phyloP scores from a whole-genome alignment of 2,113 vertebrate genomes.

The Gambusia holbrooki region DNA sequence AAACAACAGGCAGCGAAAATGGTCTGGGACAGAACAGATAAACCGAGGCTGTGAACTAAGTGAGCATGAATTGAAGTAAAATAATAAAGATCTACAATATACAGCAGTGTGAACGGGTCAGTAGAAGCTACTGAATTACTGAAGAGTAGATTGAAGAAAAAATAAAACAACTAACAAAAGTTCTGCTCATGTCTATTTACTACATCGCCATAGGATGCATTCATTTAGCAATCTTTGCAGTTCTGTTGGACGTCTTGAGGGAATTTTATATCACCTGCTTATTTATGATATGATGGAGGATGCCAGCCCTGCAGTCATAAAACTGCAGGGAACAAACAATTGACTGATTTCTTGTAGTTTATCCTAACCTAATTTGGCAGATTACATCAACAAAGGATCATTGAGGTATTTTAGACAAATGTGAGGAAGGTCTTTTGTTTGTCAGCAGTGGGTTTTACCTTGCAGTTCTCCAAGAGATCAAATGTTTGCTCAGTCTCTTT shows the following conservation, averaged over 20 bases:
- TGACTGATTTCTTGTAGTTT: not conserved
- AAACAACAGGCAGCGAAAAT: not conserved
- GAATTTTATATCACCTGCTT: not conserved
- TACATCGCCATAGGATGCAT: not conserved
- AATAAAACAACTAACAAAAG: not conserved
- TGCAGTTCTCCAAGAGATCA: too few species aligned
- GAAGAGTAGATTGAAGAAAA: not conserved
- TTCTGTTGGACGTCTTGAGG: not conserved
- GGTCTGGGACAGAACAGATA: not conserved
- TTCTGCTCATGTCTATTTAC: not conserved
- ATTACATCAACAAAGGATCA: not conserved
- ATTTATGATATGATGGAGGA: not conserved
- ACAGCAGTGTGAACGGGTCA: not conserved
- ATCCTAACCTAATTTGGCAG: not conserved
- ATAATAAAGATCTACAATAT: not conserved
- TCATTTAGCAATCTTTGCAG: not conserved
- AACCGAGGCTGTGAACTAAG: not conserved
- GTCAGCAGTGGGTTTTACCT: too few species aligned
- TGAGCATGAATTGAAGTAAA: not conserved
- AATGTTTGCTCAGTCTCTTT: too few species aligned
- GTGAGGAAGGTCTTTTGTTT: not conserved
- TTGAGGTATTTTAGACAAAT: not conserved
- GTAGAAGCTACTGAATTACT: not conserved
- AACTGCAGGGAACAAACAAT: not conserved
- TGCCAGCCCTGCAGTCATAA: not conserved